Percentiles rank a stretch among this genome's conserved stretches.
These are phyloP conservation scores for Pachyuromys duprasi DNA, from an alignment of 2,797 vertebrate species.

Conservation along the genomic window DNA sequence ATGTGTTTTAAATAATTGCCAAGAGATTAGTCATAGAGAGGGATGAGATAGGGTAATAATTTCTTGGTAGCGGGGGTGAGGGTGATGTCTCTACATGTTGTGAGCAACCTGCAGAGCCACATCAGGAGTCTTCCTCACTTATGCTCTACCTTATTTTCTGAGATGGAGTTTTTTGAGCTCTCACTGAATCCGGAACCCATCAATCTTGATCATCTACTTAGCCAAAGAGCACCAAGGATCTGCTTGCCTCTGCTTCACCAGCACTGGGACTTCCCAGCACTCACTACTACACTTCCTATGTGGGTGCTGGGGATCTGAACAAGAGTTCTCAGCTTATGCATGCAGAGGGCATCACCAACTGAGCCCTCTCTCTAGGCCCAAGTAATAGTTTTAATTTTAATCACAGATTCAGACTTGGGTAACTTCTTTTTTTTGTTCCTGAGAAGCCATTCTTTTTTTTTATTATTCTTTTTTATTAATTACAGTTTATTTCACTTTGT, in stretches of 20 bases:
- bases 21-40: not conserved
- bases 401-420: not conserved
- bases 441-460: not conserved
- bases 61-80: not conserved
- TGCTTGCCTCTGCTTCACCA: not conserved
- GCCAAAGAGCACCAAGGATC: not conserved
- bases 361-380: not conserved
- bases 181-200: not conserved
- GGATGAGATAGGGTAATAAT: not conserved
- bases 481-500: too few species aligned
- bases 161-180: not conserved
- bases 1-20: not conserved
- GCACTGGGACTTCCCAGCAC: not conserved
- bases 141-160: not conserved
- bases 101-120: too few species aligned
- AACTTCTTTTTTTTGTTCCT: not conserved
- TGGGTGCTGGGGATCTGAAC: not conserved
- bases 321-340: fast-evolving
- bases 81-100: too few species aligned
- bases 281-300: too few species aligned
- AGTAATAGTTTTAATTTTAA: not conserved
- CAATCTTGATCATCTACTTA: not conserved
- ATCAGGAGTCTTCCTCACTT: not conserved
- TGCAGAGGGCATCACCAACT: not conserved
- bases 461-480: too few species aligned